Conservation (phyloP, 2,113 vertebrate genomes). For the Forbesichthys papilliferus region DNA sequence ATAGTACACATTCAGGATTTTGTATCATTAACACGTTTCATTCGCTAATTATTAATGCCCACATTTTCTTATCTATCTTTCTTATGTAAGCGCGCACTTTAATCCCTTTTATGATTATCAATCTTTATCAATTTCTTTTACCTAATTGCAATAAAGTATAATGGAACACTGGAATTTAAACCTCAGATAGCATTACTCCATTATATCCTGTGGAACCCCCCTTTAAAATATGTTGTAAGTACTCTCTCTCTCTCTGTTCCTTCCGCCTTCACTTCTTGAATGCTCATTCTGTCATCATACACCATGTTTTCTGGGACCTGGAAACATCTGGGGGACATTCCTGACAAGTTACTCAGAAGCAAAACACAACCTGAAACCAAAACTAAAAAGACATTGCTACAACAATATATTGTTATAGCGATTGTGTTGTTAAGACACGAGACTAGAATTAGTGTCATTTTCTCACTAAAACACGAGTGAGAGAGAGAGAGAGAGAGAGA, state of each 20-base stretch:
- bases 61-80: too few relatives aligned
- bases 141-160: too few relatives aligned
- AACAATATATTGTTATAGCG: not conserved
- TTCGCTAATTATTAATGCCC: too few relatives aligned
- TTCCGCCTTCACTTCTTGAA: conserved; percentile 17
- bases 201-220: conserved; percentile 36
- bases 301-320: conserved; percentile 45
- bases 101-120: too few relatives aligned
- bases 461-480: not conserved
- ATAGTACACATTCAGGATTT: too few relatives aligned
- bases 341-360: not conserved
- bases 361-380: conserved; percentile 20
- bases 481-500: too few relatives aligned
- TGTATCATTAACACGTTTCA: too few relatives aligned
- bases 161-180: not conserved
- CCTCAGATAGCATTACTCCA: conserved; percentile 3
- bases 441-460: not conserved
- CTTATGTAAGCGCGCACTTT: too few relatives aligned
- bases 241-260: conserved; percentile 19
- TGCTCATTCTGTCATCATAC: conserved; percentile 5
- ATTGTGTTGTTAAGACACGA: not conserved
- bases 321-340: conserved; percentile 68
- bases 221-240: conserved; percentile 30
- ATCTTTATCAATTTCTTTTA: too few relatives aligned
- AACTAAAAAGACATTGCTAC: conserved; percentile 14